Evolutionary conservation across 2,113 vertebrate genomes (phyloP), one percentile per base, ranked within the genome.

Genomic region (Oxyruncus cristatus): DNA sequence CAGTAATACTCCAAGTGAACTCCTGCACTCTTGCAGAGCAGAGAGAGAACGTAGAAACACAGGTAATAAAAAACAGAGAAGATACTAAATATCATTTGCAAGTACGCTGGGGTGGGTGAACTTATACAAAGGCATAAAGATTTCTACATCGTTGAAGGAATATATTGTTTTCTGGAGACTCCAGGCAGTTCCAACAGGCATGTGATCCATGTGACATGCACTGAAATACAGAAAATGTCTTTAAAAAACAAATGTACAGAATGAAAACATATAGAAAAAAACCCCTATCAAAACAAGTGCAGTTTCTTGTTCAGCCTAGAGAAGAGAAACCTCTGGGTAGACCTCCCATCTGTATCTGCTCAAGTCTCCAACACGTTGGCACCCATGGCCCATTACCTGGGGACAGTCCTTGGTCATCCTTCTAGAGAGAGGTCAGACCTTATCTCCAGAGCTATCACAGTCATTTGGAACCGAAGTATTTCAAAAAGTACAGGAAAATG

Each of bases 161-260:
- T 11, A 86, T 11, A 74, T 2, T 41, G 12, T 26, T 65, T 88
- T 65, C 83, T 61, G 35, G 37, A 27, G 41, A 26, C 28, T 63
- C 39, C 28, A 7, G 32, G 50, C 17, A 55, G 47, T 47, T 68
- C 56, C 12, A 24, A 3, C 3, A 9, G n/a, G 44, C 32, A 33
- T 1, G 3, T 13, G 42, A 65, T 8, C 50, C 5, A 37, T 0
- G 1, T 14, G 32, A 14, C 2, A 17, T 2, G 4, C 30, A 53
- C 21, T 41, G 19, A 77, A 73, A 78, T 42, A 32, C 6, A 59
- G 59, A 35, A 41, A 58, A 20, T 0, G 2, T 37, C 23, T 65
- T 67, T 3, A 16, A 77, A 73, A 58, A 39, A 18, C 8, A 20
- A 70, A 22, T 5, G 8, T 4, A 39, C 14, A 52, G 9, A 89